Evolutionary conservation across 2,113 vertebrate genomes (phyloP).

Genomic region (Lycaon pictus): DNA sequence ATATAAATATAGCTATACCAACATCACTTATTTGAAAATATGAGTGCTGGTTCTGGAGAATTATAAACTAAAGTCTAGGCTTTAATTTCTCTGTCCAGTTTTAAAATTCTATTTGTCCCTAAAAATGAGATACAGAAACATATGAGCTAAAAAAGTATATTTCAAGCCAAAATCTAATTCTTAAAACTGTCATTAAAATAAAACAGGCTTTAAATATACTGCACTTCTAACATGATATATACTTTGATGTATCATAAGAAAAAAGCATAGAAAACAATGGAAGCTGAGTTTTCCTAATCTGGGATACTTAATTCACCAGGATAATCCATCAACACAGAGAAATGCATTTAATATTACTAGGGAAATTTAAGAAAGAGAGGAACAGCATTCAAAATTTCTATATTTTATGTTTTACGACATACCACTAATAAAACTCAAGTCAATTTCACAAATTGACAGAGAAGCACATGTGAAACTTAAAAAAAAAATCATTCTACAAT

Average conservation of each 20-base stretch:
- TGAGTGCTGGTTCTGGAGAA: slow-evolving; percentile 14
- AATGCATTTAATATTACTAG: slow-evolving; percentile 5
- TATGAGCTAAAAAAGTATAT: slow-evolving; percentile 39
- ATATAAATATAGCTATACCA: not conserved
- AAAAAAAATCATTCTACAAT: slow-evolving; percentile 12
- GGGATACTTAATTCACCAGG: slow-evolving; percentile 80
- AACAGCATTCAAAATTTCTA: slow-evolving; percentile 53
- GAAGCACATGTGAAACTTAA: slow-evolving; percentile 30
- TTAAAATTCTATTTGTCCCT: not conserved
- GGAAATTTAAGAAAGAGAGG: slow-evolving; percentile 36
- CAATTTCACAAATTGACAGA: slow-evolving; percentile 81
- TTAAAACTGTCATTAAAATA: slow-evolving; percentile 54
- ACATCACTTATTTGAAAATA: slow-evolving; percentile 31
- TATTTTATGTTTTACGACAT: slow-evolving; percentile 62
- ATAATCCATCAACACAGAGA: not conserved
- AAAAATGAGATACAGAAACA: not conserved
- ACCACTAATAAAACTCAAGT: slow-evolving; percentile 69
- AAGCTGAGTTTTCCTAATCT: slow-evolving; percentile 29
- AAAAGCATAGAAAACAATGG: slow-evolving; percentile 1
- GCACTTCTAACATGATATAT: not conserved
- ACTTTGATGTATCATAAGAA: not conserved
- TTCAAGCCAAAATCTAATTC: slow-evolving; percentile 63
- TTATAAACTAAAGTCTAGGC: slow-evolving; percentile 29
- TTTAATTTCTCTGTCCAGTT: slow-evolving; percentile 43
- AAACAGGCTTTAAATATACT: not conserved